These are phyloP conservation scores for Muntiacus reevesi DNA, from an alignment of 2,113 vertebrate species.

Conservation along the genomic window DNA sequence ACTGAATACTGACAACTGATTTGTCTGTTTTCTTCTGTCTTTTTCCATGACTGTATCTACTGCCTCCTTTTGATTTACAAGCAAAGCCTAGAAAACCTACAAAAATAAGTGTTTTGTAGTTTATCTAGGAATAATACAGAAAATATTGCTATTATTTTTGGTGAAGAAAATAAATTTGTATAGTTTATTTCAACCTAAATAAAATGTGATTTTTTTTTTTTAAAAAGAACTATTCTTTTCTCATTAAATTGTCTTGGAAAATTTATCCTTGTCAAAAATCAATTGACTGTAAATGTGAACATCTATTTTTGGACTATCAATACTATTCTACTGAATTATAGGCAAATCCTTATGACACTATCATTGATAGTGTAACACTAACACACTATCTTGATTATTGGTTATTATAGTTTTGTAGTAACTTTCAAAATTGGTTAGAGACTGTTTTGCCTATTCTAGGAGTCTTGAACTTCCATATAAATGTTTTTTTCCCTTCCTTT, in stretches of 20 bases:
- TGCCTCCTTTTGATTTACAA: background rate
- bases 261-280: background rate
- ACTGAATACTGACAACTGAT: accelerated
- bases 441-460: background rate
- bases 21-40: background rate
- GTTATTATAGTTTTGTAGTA: background rate
- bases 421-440: background rate
- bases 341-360: background rate
- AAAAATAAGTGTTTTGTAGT: background rate
- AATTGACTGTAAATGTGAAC: background rate
- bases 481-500: background rate
- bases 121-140: background rate
- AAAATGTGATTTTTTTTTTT: conserved; percentile 85
- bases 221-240: background rate
- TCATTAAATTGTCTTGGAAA: background rate
- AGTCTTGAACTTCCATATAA: background rate
- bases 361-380: background rate
- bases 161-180: conserved; percentile 79
- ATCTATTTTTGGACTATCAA: background rate
- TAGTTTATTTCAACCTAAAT: conserved; percentile 83
- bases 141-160: conserved; percentile 83
- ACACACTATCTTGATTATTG: background rate
- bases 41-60: background rate
- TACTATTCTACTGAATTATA: background rate
- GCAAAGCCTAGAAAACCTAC: background rate